phyloP scores from a whole-genome alignment of 2,113 vertebrate species.

The Paralichthys olivaceus region DNA sequence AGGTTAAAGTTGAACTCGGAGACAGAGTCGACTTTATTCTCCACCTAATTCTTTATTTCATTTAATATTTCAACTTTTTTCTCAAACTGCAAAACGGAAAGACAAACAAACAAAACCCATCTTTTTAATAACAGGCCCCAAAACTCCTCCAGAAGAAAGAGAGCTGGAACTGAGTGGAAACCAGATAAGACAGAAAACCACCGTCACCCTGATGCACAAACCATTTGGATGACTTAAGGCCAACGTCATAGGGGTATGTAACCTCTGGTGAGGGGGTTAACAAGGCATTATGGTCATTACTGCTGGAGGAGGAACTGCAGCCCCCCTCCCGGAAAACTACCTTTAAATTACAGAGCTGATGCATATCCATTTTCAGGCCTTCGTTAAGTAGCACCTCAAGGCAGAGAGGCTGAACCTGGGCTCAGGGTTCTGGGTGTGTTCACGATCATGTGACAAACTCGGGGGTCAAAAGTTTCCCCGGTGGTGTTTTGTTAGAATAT shows the following conservation, averaged over 20 bases:
- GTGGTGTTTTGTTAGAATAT: background rate
- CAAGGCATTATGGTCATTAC: conserved; percentile 75
- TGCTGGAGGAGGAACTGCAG: conserved; percentile 46
- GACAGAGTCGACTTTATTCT: background rate
- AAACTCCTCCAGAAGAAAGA: background rate
- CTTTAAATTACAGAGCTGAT: conserved; percentile 71
- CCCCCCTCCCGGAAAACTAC: conserved; percentile 55
- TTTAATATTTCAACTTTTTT: background rate
- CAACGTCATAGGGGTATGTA: conserved; percentile 62
- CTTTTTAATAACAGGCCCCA: background rate
- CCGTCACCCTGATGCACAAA: background rate
- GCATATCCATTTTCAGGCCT: conserved; percentile 72
- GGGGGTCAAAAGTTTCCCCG: conserved; percentile 51
- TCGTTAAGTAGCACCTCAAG: conserved; percentile 68
- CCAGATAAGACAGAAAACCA: conserved; percentile 25
- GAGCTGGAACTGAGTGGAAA: background rate
- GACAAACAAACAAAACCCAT: background rate
- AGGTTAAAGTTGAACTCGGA: no score
- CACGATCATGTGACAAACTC: conserved; percentile 53
- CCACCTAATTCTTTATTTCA: no score
- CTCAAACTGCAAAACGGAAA: background rate
- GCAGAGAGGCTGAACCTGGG: conserved; percentile 20
- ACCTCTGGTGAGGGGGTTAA: conserved; percentile 75
- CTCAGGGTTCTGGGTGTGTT: conserved; percentile 8
- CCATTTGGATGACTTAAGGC: conserved; percentile 58